Conservation (phyloP, 2,113 vertebrate genomes). For the Oncorhynchus kisutch region DNA sequence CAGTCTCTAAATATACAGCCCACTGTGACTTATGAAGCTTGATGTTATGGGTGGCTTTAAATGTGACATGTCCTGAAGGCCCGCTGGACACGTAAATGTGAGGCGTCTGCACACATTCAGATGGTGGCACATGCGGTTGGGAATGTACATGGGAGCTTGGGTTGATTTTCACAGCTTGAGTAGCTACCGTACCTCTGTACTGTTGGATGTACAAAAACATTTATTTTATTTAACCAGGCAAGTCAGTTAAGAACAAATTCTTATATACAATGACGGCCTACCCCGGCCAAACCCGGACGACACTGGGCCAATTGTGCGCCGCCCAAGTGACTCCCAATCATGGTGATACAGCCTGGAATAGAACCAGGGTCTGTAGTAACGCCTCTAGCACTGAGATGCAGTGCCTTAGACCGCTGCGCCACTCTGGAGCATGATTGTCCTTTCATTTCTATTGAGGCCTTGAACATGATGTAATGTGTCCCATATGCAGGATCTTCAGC, state of each 20-base stretch:
- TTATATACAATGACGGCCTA: too few relatives aligned
- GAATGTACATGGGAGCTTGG: slow-evolving; percentile 13
- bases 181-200: background rate
- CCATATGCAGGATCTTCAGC: too few relatives aligned
- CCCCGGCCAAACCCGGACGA: too few relatives aligned
- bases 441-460: background rate
- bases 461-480: too few relatives aligned
- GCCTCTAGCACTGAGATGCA: too few relatives aligned
- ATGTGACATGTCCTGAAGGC: background rate
- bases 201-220: background rate
- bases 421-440: background rate
- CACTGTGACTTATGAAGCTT: background rate
- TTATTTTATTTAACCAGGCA: too few relatives aligned
- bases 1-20: background rate
- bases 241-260: too few relatives aligned
- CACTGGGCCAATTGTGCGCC: too few relatives aligned
- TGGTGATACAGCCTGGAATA: too few relatives aligned
- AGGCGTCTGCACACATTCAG: slow-evolving; percentile 23
- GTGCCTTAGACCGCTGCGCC: too few relatives aligned
- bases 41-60: background rate
- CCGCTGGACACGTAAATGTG: background rate
- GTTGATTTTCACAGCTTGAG: slow-evolving; percentile 46
- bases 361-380: too few relatives aligned
- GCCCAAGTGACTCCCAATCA: too few relatives aligned
- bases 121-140: slow-evolving; percentile 16